Base-by-base conservation (phyloP, 2,888 invertebrate species). In the Pseudoips prasinana region DNA sequence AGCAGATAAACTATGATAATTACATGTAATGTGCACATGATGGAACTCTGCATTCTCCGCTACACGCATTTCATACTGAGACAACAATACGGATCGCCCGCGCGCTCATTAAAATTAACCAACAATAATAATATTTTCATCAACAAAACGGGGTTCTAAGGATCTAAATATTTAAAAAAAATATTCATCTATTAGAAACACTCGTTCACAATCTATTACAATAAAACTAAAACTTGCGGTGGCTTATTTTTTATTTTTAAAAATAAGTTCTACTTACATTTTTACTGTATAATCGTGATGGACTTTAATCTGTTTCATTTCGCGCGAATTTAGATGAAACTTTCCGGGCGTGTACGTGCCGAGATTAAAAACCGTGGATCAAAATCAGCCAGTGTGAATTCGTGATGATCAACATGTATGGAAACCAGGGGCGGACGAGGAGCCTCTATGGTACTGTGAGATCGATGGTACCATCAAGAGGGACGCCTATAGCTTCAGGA, bases 1-100 rank as follows among this genome's bases (percentile, higher is more conserved):
- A 82, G 76, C 78, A 81, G 83, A 86, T 84, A 82, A 80, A 84
- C 61, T 82, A 82, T 84, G 79, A 80, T 85, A 85, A 87, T 84
- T 80, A 75, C 56, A 79, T 76, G 73, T 71, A 76, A 73, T 64
- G 74, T 73, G 75, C 61, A 64, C 79, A 73, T 65, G 61, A 65
- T 67, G 60, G 71, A 64, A 67, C 68, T 58, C 68, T 61, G 57
- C 72, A 66, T 68, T 67, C 61, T 61, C 50, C 11, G 33, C 60
- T 49, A 53, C 60, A 72, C 74, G 68, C 78, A 77, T 67, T 76
- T 62, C 70, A 67, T 62, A 63, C 59, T 32, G 66, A 58, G 65
- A 63, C 60, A 61, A 65, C 59, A 50, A 44, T 24, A 50, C 59
- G 38, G 58, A 49, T 44, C 59, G 55, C 58, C 51, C 72, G 77